These are phyloP conservation scores for Leucozona laternaria DNA, from an alignment of 2,888 invertebrate species.

Conservation along the genomic window DNA sequence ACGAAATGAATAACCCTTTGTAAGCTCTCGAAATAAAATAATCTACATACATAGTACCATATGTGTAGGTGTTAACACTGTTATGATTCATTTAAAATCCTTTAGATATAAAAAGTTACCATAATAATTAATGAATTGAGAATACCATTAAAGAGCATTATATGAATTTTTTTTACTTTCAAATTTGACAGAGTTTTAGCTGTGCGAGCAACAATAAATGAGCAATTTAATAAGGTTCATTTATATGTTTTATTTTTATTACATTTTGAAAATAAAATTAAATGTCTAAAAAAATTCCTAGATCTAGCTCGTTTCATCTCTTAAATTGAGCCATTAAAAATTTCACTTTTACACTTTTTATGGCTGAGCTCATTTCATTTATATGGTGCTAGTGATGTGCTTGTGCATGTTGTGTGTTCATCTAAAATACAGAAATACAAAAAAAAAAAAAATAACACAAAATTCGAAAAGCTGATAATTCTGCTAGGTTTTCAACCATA, in stretches of 20 bases:
- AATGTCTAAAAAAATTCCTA: conserved; percentile 17
- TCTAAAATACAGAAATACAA: not conserved
- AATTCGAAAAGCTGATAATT: conserved; percentile 61
- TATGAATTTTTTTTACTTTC: too few species aligned
- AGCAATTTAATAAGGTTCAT: conserved; percentile 24
- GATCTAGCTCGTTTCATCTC: conserved; percentile 29
- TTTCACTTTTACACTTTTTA: conserved; percentile 61
- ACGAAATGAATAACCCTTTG: too few species aligned
- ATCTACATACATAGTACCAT: too few species aligned
- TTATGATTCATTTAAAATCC: too few species aligned
- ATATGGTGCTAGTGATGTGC: not conserved
- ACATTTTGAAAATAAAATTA: conserved; percentile 20
- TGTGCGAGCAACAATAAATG: conserved; percentile 6
- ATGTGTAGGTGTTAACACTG: too few species aligned
- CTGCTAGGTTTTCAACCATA: conserved; percentile 58
- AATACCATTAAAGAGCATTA: not conserved
- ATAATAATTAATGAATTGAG: too few species aligned
- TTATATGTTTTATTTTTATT: conserved; percentile 27
- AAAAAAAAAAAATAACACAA: not conserved
- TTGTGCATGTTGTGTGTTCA: conserved; percentile 19
- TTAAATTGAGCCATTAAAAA: conserved; percentile 32
- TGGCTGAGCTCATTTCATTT: conserved; percentile 41
- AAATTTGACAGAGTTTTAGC: not conserved
- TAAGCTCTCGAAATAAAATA: too few species aligned
- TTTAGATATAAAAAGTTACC: too few species aligned